Conservation (phyloP, 2,113 vertebrate genomes). For the Paraplagusia blochii region DNA sequence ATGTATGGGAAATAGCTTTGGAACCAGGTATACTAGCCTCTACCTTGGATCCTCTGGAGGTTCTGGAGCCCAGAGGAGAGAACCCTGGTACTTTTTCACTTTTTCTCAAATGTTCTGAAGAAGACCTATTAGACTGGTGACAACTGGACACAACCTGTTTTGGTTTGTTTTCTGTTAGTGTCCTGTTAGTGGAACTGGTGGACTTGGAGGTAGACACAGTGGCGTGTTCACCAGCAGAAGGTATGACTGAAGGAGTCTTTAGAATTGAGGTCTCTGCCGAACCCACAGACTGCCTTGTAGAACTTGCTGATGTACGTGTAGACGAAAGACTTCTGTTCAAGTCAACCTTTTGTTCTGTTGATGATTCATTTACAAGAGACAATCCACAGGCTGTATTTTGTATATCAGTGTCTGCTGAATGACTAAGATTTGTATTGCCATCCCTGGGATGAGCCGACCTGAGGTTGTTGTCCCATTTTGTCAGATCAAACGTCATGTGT, state of each 20-base stretch:
- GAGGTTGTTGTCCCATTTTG: conserved; percentile 47
- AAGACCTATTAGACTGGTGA: background rate
- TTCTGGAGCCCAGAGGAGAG: conserved; percentile 6
- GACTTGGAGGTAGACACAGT: conserved; percentile 3
- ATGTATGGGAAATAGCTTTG: conserved; percentile 25
- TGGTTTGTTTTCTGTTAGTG: conserved; percentile 2
- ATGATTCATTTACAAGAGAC: background rate
- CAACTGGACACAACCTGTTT: background rate
- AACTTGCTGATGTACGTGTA: conserved; percentile 22
- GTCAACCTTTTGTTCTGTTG: conserved; percentile 16
- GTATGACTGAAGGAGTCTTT: conserved; percentile 8
- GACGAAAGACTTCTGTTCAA: conserved; percentile 56
- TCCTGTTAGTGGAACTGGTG: conserved; percentile 4
- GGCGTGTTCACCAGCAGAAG: conserved; percentile 3
- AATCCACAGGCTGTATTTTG: background rate
- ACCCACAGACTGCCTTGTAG: conserved; percentile 37
- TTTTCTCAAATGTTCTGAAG: conserved; percentile 16
- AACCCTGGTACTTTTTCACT: conserved; percentile 3
- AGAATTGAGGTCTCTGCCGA: conserved; percentile 31
- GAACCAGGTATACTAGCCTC: conserved; percentile 16
- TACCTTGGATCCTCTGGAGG: conserved; percentile 26
- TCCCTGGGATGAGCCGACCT: conserved; percentile 13
- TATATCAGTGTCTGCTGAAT: background rate
- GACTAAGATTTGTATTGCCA: conserved; percentile 7
- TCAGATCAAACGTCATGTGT: conserved; percentile 68